Base-by-base conservation (phyloP, 1,140 invertebrate species). In the Stenopsyche tienmushanensis region DNA sequence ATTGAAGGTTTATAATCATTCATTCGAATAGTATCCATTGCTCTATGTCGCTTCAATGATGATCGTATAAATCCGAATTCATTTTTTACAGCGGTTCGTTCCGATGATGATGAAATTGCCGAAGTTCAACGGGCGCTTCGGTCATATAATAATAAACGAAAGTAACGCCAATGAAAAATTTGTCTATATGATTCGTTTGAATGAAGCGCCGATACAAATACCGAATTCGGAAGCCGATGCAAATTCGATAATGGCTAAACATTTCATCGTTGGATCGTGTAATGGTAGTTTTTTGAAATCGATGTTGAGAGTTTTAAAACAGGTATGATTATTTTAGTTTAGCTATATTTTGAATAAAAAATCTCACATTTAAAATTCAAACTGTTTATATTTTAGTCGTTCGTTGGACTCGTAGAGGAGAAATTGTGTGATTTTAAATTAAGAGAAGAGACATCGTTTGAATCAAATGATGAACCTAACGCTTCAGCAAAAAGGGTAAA, bases 131-230 rank as follows among this genome's bases (percentile, higher is more conserved):
- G 84, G 85, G 0, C 73, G 83, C 20, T 90, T 88, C 66, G 88
- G 89, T 0, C 78, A 81, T 25, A 76, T 90, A 53, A 77, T 81
- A 7, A 79, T 80, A 0, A 74, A 77, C 34, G 50, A 71, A 7
- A 72, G 80, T 0, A 76, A 81, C 25, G 72, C 77, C 0, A 82
- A 85, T 18, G 76, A 77, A 0, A 82, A 83, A 53, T 84, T 87
- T 66, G 75, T 90, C 0, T 92, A 90, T 72, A 83, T 92, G 54
- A 71, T 90, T 62, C 80, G 89, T 42, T 76, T 75, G n/a, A 78
- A 74, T 5, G 85, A 85, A 21, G 78, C 84, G 21, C 80, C 80
- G 3, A 77, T 89, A 44, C 87, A 86, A 0, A 73, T 80, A 50
- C 73, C 76, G 59, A 76, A 79, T 47, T 73, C 39, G 1, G 58